Base-by-base conservation (phyloP, 1,140 invertebrate genomes). In the Drosophila equinoxialis region DNA sequence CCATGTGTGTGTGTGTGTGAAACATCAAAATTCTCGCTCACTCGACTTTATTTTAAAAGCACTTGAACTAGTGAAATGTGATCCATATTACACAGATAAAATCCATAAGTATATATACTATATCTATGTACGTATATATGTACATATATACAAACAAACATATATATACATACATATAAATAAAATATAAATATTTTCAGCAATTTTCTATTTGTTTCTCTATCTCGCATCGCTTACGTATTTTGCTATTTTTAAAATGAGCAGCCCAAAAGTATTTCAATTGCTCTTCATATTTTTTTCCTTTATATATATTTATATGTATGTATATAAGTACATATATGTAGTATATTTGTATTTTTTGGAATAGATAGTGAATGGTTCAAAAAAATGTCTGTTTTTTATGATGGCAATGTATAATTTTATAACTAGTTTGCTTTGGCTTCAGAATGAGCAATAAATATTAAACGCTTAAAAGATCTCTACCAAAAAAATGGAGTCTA, bases 171-270 rank as follows among this genome's bases (percentile, higher is more conserved):
- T 8, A 39, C 10, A 39, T 11, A 11, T 39, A 39, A 13, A 39
- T 4, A 11, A 51, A 23, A 51, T 17, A 37, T 37, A 37, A 41
- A 35, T 61, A 73, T 39, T 61, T 70, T 70, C 37, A 65, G 14
- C 37, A 30, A 64, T 60, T 48, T 35, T 54, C 51, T 65, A 51
- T 61, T 37, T 37, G 30, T 59, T 59, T 59, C 10, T 37, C 30
- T 59, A 10, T 59, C 8, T 59, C 35, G 7, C 33, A 11, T 11
- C 71, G 67, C 75, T 66, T 65, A 71, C 74, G 74, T 78, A 62
- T 68, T 60, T 59, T 39, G 72, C 79, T 86, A 86, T 86, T 86
- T 86, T 83, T 79, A 86, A 71, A 58, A 62, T 70, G 76, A 80
- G 55, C 81, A 67, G 75, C 68, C 63, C 45, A 74, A 39, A 76